Evolutionary conservation across 2,113 vertebrate genomes (phyloP), one percentile per base, ranked within the genome.

Genomic region (Nothoprocta pentlandii): DNA sequence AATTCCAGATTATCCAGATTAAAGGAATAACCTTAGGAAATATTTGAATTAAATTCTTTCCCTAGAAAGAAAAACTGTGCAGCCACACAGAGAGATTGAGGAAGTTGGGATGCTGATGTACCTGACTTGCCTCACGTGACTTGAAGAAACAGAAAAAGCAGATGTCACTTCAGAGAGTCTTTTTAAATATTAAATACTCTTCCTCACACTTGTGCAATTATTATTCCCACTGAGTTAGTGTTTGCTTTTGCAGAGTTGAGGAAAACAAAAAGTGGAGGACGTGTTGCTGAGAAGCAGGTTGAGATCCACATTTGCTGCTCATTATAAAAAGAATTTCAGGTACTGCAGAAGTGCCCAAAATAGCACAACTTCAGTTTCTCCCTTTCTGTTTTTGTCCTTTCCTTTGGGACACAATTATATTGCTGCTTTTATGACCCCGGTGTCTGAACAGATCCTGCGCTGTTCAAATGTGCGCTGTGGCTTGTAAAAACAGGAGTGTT

Each of bases 181-280:
- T 34, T 26, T 44, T 36, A 26, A 2, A 6, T 58, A 25, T 56
- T 46, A 58, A 62, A 39, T 42, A 10, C 10, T 67, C 25, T 70
- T 75, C 41, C 8, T 79, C 4, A 7, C 12, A 7, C 19, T 67
- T 61, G 32, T 16, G 46, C 2, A 3, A n/a, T 71, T 68, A 54
- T 34, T 59, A 4, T 9, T 36, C 12, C 42, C 16, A 7, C 0
- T 0, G 28, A 87, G 23, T 64, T 86, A 2, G 0, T 9, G 4
- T 53, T 47, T 2, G 4, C 30, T n/a, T 69, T 10, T 30, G 6
- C 51, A 11, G 61, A 89, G 34, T 28, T 84, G 82, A 36, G 59
- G 16, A 61, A 41, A 20, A 14, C 76, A 21, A 53, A 44, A 73
- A 84, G 63, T 1, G 21, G 21, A 32, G 21, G 69, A 12, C 26